A percentile compares a stretch with the other conserved stretches of the same genome.
Evolutionary conservation across 2,797 vertebrate genomes (phyloP).

Genomic region (Notolepis coatsorum): DNA sequence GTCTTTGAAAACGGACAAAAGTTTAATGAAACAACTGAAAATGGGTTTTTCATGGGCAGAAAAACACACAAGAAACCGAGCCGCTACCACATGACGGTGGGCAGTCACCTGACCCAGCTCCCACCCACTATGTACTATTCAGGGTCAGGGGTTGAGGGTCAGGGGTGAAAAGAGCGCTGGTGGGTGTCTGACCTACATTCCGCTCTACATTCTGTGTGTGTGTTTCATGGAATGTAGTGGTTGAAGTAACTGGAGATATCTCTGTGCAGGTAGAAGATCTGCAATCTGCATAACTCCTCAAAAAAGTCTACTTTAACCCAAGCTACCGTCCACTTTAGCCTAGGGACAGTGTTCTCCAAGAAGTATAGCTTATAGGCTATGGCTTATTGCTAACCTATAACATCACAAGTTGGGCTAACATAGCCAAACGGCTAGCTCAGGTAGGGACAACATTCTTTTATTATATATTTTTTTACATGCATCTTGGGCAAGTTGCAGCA

Average conservation of each 20-base stretch:
- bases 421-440: too few relatives aligned
- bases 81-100: constrained; percentile 9
- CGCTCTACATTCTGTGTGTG: constrained; percentile 9
- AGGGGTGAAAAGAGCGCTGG: constrained; percentile 52
- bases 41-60: constrained; percentile 3
- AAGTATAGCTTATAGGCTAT: too few relatives aligned
- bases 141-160: constrained; percentile 42
- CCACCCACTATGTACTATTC: not conserved
- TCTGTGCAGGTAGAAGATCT: constrained; percentile 46
- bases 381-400: not conserved
- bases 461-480: too few relatives aligned
- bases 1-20: too few relatives aligned
- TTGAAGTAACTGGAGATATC: constrained; percentile 43
- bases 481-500: not conserved
- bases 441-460: too few relatives aligned
- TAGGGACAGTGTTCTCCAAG: too few relatives aligned
- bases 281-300: constrained; percentile 31
- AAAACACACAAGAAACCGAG: not conserved
- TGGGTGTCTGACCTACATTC: constrained; percentile 30
- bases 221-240: constrained; percentile 52
- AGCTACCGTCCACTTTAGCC: not conserved
- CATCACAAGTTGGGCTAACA: not conserved
- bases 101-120: constrained; percentile 19
- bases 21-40: not conserved
- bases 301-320: constrained; percentile 16